Evolutionary conservation across 2,888 invertebrate genomes (phyloP), one percentile per base, ranked within the genome.

Genomic region (Leptopilina drosophilae): DNA sequence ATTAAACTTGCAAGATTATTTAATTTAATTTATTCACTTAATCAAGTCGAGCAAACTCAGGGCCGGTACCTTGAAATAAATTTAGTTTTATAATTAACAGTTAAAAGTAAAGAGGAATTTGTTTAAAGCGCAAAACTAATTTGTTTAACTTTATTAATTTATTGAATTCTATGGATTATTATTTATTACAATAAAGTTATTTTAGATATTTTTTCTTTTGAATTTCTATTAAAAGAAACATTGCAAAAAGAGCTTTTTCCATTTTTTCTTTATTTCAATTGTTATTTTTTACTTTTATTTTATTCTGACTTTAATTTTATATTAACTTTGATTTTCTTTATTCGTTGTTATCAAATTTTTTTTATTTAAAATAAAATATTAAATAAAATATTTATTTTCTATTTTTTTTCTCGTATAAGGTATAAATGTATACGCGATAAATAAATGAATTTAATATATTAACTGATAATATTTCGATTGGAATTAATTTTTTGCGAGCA

Each of bases 41-140:
- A 77, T 64, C 59, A 12, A 77, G 64, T 67, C 64, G 62, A 49
- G 67, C 42, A 64, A 77, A 76, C 78, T 81, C 79, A 78, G 79
- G 81, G 81, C 81, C 77, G 81, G 81, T 77, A 79, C 77, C 77
- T 64, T 26, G 77, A 76, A 77, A 73, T 56, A 42, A 33, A 46
- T 73, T 56, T 73, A 73, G 73, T 33, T 56, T 73, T 56, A 73
- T 40, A n/a, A 40, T 73, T 73, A 40, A 15, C 26, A 33, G 14
- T 73, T 59, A 33, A 26, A 11, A 20, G 14, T 20, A 49, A 67
- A 67, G 33, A 53, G 33, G 33, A 5, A 33, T 33, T 33, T 33
- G 33, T 33, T 33, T 33, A 33, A 33, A 33, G 33, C 33, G n/a
- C 14, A 56, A 8, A 33, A 53, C 14, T 46, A 20, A 49, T 53